These are phyloP conservation scores for Muscidifurax raptorellus DNA, from an alignment of 1,140 invertebrate species.

Conservation along the genomic window DNA sequence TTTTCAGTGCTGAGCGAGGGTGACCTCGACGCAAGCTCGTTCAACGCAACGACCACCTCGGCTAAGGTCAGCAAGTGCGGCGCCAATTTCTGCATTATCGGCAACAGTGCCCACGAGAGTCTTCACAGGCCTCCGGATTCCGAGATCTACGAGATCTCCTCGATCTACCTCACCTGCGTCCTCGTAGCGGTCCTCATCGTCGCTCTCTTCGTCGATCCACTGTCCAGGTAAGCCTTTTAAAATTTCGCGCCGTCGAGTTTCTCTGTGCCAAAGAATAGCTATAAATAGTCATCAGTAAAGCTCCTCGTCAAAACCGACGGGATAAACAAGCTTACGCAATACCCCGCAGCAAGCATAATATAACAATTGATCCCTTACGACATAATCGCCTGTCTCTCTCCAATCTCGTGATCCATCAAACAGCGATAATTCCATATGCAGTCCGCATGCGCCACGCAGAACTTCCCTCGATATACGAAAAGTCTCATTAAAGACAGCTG, in stretches of 20 bases:
- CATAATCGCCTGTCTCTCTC: neutral
- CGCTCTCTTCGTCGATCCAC: slow-evolving; percentile 90
- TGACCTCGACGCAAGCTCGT: slow-evolving; percentile 76
- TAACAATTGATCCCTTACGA: neutral
- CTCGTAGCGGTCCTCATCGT: slow-evolving; percentile 90
- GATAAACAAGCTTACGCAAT: slow-evolving; percentile 5
- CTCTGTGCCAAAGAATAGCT: neutral
- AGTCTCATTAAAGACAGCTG: neutral
- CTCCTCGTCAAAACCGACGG: neutral
- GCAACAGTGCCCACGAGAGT: slow-evolving; percentile 80
- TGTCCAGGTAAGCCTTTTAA: slow-evolving; percentile 83
- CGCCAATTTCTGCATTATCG: slow-evolving; percentile 87
- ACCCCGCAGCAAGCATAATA: neutral
- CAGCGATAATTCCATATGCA: neutral
- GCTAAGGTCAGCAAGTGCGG: slow-evolving; percentile 83
- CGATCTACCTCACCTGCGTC: slow-evolving; percentile 92
- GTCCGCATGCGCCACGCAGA: no score
- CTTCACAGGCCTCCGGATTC: slow-evolving; percentile 85
- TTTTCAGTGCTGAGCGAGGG: slow-evolving; percentile 84
- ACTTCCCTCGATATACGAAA: no score
- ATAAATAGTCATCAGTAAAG: no score
- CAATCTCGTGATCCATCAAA: neutral
- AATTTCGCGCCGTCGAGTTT: no score
- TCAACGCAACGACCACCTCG: slow-evolving; percentile 72
- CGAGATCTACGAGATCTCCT: slow-evolving; percentile 91